Conservation (phyloP, 2,113 vertebrate species). For the Acanthisitta chloris region DNA sequence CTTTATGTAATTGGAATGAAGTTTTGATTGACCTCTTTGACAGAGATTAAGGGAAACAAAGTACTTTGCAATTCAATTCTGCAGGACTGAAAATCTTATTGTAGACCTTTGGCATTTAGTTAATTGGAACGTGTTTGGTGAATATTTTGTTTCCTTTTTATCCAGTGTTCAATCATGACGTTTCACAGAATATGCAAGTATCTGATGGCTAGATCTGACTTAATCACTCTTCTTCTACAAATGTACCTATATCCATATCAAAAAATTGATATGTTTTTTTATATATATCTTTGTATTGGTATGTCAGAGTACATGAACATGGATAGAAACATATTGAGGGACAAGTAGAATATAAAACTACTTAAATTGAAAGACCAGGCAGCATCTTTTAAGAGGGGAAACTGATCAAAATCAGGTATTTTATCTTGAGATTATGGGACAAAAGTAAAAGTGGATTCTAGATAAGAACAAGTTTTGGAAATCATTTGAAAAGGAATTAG, state of each 20-base stretch:
- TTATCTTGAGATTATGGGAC: not conserved
- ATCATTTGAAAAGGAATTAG: not conserved
- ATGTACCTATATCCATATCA: not conserved
- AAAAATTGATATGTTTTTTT: not conserved
- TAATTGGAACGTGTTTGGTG: not conserved
- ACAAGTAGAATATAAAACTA: not conserved
- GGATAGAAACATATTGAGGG: not conserved
- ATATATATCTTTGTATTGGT: not conserved
- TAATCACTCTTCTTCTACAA: not conserved
- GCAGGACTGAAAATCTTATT: not conserved
- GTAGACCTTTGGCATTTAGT: not conserved
- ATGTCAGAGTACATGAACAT: not conserved
- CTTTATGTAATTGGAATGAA: not conserved
- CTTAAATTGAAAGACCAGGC: not conserved
- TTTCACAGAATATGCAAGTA: not conserved
- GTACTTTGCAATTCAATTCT: not conserved
- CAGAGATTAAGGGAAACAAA: not conserved
- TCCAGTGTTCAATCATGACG: accelerated
- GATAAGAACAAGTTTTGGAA: not conserved
- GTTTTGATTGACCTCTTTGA: conserved; percentile 6
- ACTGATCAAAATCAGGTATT: not conserved
- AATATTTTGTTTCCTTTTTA: not conserved
- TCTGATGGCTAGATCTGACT: not conserved
- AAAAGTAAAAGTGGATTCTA: not conserved
- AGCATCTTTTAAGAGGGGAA: not conserved